phyloP scores from a whole-genome alignment of 2,888 invertebrate genomes.

The Torymus auratus region DNA sequence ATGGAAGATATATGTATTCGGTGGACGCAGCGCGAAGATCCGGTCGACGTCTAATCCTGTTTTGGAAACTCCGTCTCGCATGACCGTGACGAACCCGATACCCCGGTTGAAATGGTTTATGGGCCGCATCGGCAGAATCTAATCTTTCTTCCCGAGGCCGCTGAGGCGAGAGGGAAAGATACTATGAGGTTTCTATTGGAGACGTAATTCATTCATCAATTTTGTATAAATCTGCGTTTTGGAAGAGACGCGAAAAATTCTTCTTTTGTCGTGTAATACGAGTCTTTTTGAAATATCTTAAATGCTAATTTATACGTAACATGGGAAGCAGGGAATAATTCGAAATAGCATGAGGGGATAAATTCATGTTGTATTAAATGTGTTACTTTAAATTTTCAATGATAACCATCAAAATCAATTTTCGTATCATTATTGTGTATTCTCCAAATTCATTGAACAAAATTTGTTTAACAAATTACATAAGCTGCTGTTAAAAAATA shows the following conservation, averaged over 20 bases:
- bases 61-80: conserved; percentile 71
- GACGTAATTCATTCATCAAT: conserved; percentile 45
- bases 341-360: too few species aligned
- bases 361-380: too few species aligned
- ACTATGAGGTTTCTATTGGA: not conserved
- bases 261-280: not conserved
- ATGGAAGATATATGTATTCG: conserved; percentile 39
- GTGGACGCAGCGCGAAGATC: conserved; percentile 60
- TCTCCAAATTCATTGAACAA: too few species aligned
- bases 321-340: too few species aligned
- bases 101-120: conserved; percentile 67
- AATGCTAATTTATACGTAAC: too few species aligned
- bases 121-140: conserved; percentile 40
- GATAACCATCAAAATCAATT: too few species aligned
- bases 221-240: not conserved
- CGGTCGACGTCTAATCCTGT: conserved; percentile 70
- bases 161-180: not conserved
- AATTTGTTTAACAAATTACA: too few species aligned
- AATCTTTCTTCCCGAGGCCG: conserved; percentile 6
- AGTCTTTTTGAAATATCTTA: too few species aligned
- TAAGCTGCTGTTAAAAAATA: too few species aligned
- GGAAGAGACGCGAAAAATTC: not conserved
- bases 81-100: conserved; percentile 72
- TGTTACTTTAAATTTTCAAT: too few species aligned
- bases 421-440: too few species aligned